Conservation (phyloP, 2,113 vertebrate species). For the Calyptomena viridis region DNA sequence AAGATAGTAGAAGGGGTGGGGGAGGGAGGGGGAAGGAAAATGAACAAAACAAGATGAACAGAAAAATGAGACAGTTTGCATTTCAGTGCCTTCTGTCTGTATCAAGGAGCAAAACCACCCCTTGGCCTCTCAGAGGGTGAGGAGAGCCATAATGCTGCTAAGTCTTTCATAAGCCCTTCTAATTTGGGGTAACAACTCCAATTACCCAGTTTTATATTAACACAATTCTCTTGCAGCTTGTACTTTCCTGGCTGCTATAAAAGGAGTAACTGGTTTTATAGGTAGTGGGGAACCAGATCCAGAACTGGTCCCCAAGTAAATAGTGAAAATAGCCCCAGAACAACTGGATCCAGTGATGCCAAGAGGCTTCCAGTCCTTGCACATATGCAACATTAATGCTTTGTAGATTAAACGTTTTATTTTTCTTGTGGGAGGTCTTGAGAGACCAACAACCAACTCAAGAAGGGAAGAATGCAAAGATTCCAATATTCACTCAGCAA, state of each 20-base stretch:
- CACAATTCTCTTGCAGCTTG: background rate
- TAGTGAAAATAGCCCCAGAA: background rate
- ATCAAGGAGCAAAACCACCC: background rate
- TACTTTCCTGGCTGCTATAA: background rate
- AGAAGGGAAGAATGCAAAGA: background rate
- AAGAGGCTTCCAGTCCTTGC: background rate
- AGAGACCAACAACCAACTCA: background rate
- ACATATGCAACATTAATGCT: background rate
- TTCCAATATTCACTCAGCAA: background rate
- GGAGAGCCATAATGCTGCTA: background rate
- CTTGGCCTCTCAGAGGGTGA: background rate
- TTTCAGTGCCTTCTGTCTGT: slow-evolving; percentile 15
- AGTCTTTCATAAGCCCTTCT: background rate
- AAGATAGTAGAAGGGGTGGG: slow-evolving; percentile 1
- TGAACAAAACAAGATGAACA: slow-evolving; percentile 36
- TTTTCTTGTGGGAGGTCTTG: background rate
- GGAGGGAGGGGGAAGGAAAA: background rate
- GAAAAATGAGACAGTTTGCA: slow-evolving; percentile 42
- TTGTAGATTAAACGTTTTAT: background rate
- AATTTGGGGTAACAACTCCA: background rate
- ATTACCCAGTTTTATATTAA: background rate
- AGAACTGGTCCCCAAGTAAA: background rate
- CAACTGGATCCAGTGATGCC: background rate
- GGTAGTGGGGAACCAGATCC: background rate
- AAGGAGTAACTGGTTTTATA: background rate